Conservation (phyloP, 1,140 invertebrate genomes). For the Drosophila carrolli region DNA sequence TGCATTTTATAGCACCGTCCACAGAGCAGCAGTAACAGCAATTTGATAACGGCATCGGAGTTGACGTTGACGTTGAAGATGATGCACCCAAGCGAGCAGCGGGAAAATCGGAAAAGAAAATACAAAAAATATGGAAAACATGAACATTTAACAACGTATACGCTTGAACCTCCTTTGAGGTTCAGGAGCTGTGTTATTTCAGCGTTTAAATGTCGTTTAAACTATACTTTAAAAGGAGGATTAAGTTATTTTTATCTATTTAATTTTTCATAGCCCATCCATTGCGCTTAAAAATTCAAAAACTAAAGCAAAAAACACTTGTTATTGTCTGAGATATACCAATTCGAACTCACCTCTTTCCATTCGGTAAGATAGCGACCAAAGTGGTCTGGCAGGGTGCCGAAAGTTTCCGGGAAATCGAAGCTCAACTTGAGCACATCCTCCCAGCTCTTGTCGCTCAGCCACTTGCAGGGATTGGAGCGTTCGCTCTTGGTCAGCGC, state of each 20-base stretch:
- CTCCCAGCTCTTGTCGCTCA: slow-evolving; percentile 91
- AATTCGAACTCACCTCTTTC: slow-evolving; percentile 86
- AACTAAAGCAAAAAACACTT: too few relatives aligned
- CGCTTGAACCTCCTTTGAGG: slow-evolving; percentile 12
- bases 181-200: slow-evolving; percentile 8
- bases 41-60: slow-evolving; percentile 74
- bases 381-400: slow-evolving; percentile 88
- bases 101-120: slow-evolving; percentile 43
- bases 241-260: too few relatives aligned
- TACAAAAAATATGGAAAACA: slow-evolving; percentile 43
- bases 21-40: slow-evolving; percentile 50
- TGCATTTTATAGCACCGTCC: slow-evolving; percentile 67
- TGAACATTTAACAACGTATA: slow-evolving; percentile 32
- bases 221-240: background rate
- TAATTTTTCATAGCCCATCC: slow-evolving; percentile 6
- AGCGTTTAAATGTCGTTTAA: slow-evolving; percentile 12
- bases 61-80: slow-evolving; percentile 73
- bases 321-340: background rate
- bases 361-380: slow-evolving; percentile 87
- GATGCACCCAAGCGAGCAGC: slow-evolving; percentile 48
- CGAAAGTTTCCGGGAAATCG: slow-evolving; percentile 90
- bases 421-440: slow-evolving; percentile 90
- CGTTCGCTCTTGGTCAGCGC: slow-evolving; percentile 90
- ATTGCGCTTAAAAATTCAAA: background rate
- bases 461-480: slow-evolving; percentile 89